These are phyloP conservation scores for Scelioninae gen. 2 DNA, from an alignment of 2,888 invertebrate genomes.

Conservation along the genomic window DNA sequence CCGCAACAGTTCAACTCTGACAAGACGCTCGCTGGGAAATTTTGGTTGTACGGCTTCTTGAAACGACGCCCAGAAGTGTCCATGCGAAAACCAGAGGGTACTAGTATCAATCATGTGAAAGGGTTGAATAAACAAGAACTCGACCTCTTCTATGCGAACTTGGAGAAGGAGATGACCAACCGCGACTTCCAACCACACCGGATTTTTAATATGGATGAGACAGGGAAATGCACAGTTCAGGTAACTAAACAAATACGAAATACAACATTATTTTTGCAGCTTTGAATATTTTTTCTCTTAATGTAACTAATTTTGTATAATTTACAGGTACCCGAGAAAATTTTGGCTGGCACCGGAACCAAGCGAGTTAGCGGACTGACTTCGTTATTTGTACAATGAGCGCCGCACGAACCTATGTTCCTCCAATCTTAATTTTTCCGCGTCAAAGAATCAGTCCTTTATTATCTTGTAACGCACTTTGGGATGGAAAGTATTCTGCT, in stretches of 20 bases:
- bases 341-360: neutral
- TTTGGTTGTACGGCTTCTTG: conserved; percentile 63
- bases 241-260: no score
- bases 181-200: conserved; percentile 56
- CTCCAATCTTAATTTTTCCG: no score
- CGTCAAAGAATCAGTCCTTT: no score
- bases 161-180: conserved; percentile 49
- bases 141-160: conserved; percentile 59
- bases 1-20: conserved; percentile 61
- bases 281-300: no score
- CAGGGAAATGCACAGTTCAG: conserved; percentile 67
- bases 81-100: conserved; percentile 65
- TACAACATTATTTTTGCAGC: no score
- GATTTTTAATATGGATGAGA: conserved; percentile 74
- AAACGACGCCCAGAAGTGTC: conserved; percentile 58
- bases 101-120: conserved; percentile 64
- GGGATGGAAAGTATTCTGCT: no score
- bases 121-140: conserved; percentile 69
- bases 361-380: conserved; percentile 64
- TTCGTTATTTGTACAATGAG: conserved; percentile 72
- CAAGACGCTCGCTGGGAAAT: conserved; percentile 46
- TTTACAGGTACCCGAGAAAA: neutral
- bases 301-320: no score
- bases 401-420: conserved; percentile 70
- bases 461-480: no score